Evolutionary conservation across 2,888 invertebrate genomes (phyloP), one percentile per base, ranked within the genome.

Genomic region (Allolobophora icterica): DNA sequence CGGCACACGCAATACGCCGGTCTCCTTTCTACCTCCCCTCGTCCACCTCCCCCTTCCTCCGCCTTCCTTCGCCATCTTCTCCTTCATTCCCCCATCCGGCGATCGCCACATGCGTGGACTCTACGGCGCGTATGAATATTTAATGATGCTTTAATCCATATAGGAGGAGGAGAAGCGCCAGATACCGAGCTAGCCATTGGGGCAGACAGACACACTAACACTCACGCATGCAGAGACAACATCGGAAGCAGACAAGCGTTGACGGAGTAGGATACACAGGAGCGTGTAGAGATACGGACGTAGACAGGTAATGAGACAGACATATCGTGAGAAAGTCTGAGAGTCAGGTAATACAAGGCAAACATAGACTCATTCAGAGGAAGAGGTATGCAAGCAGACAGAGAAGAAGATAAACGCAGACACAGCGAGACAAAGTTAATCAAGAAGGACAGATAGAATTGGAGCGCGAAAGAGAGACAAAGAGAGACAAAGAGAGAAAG

Each of bases 1-100:
- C 84, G 58, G 45, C 91, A 90, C 91, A 35, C 90, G 45, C 89
- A 90, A 90, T n/a, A 52, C 71, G 90, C 52, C 91, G n/a, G 58
- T 58, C 52, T 90, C 89, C 34, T 13, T 8, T 8, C 71, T 71
- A 1, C 6, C 21, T 52, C 24, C 21, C 19, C 52, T 19, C 24
- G 21, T 24, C 52, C 52, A 1, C 33, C 90, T 90, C 11, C 71
- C 90, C 42, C 90, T 35, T 45, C 91, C 91, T 90, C 90, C 38
- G 90, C 91, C 91, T 83, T 42, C 71, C 90, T 91, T 84, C 84
- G 8, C 1, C 84, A 33, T 17, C 84, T 33, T 84, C 84, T 84
- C 84, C 71, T 15, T n/a, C 83, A 15, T 87, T 15, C 35, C 87
- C 87, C 84, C 34, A n/a, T n/a, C 71, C 30, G 71, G 71, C 71